These are phyloP conservation scores for Lutjanus campechanus DNA, from an alignment of 2,797 vertebrate species.

Conservation along the genomic window DNA sequence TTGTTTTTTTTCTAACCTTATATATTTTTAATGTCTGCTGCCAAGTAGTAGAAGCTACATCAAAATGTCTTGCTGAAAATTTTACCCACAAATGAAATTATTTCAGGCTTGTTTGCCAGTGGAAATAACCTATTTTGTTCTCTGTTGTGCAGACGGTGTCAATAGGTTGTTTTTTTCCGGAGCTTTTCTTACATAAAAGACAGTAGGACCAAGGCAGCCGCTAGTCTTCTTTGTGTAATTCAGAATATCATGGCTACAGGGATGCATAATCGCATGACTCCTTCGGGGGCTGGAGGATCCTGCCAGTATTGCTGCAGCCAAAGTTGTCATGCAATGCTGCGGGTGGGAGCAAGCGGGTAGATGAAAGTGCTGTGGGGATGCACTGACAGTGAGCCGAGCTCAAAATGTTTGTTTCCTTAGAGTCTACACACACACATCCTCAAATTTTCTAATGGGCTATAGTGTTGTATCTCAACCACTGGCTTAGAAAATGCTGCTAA, in stretches of 20 bases:
- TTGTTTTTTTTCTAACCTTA: neutral
- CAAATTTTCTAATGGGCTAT: constrained; percentile 73
- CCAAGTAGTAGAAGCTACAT: neutral
- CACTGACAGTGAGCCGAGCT: constrained; percentile 66
- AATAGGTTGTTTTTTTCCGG: constrained; percentile 37
- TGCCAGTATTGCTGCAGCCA: constrained; percentile 74
- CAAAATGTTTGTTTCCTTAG: constrained; percentile 54
- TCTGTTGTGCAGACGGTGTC: constrained; percentile 32
- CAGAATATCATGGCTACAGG: constrained; percentile 66
- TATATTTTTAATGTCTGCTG: neutral
- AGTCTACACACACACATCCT: constrained; percentile 67
- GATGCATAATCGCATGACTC: constrained; percentile 71
- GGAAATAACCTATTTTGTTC: constrained; percentile 6
- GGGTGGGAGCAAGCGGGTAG: constrained; percentile 69
- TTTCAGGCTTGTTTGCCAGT: constrained; percentile 9
- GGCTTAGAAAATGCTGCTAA: constrained; percentile 74
- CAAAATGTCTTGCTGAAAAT: neutral
- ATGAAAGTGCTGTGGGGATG: constrained; percentile 73
- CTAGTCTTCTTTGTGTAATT: constrained; percentile 65
- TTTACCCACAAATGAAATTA: constrained; percentile 9
- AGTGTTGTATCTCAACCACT: constrained; percentile 68
- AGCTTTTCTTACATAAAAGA: constrained; percentile 44
- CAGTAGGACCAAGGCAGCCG: constrained; percentile 49
- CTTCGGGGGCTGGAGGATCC: constrained; percentile 69
- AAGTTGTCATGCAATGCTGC: constrained; percentile 76